Evolutionary conservation across 35 echinoderm and acorn worm genomes (phyloP), one percentile per base, ranked within the genome.

Genomic region (Eucidaris tribuloides): DNA sequence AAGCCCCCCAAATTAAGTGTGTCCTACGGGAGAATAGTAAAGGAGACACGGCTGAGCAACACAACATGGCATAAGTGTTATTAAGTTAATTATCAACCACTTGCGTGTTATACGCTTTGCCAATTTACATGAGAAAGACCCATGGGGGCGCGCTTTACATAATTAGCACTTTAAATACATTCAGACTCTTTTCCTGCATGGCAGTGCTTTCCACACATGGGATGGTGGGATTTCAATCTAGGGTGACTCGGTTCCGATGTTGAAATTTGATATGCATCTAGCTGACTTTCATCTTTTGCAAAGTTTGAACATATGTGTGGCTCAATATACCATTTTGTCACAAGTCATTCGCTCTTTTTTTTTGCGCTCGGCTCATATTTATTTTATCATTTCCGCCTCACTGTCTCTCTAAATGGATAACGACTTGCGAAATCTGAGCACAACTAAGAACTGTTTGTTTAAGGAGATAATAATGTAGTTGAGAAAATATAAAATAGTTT

Each of bases 201-300:
- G 36, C 36, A 40, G 18, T 15, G 68, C 41, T 40, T 74, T 33
- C 35, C 68, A 74, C 38, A 40, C 37, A 42, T 22, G 38, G 68
- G 37, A 41, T 33, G 17, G n/a, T 1, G 68, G 68, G 68, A 44
- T 43, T 74, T 44, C 40, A 44, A 38, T 42, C 24, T 42, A 44
- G 68, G 35, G 68, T 74, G 68, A 74, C 68, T 74, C 7, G 68
- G 68, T 74, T 74, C 68, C 68, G 68, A 74, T 74, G 35, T 6
- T 44, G 68, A 74, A 35, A 74, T 74, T 74, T 22, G 41, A 74
- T 74, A 38, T 41, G 37, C n/a, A 17, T 34, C 37, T 15, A 31
- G 61, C 30, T 34, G 61, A 28, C 61, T 64, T 27, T 64, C 61
- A 34, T 34, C 61, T 34, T 15, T 64, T 64, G 28, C 61, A 27